phyloP scores from a whole-genome alignment of 2,888 invertebrate genomes.

The Brachyopa scutellaris region DNA sequence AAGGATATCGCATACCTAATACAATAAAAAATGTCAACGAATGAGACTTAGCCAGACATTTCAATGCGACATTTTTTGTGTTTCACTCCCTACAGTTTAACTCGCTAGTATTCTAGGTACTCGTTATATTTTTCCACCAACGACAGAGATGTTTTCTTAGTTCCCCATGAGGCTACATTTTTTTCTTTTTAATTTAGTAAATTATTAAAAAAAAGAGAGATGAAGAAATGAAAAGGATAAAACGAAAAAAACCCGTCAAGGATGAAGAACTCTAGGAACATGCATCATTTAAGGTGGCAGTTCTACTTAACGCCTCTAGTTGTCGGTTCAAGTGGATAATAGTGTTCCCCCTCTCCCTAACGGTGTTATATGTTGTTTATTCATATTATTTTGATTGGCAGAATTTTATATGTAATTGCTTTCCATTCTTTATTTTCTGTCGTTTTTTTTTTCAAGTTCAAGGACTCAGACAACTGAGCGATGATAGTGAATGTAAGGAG shows the following conservation, averaged over 20 bases:
- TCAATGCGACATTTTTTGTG: not conserved
- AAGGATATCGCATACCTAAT: no score
- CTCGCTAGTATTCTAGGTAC: not conserved
- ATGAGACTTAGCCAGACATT: not conserved
- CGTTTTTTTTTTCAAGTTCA: slow-evolving; percentile 55
- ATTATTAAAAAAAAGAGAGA: not conserved
- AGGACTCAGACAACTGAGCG: slow-evolving; percentile 47
- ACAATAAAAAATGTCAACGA: slow-evolving; percentile 10
- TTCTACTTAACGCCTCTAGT: slow-evolving; percentile 13
- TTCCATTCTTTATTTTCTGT: not conserved
- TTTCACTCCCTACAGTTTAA: not conserved
- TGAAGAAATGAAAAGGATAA: no score
- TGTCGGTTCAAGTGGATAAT: slow-evolving; percentile 54
- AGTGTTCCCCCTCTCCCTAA: slow-evolving; percentile 30
- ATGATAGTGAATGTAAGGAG: slow-evolving; percentile 20
- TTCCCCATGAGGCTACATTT: not conserved
- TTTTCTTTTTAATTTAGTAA: not conserved
- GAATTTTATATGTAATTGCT: slow-evolving; percentile 39
- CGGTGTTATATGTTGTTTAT: slow-evolving; percentile 24
- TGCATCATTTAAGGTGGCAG: not conserved
- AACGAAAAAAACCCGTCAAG: not conserved
- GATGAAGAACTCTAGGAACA: not conserved
- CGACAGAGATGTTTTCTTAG: not conserved
- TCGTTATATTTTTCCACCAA: not conserved
- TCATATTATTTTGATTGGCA: slow-evolving; percentile 8